Evolutionary conservation across 2,113 vertebrate genomes (phyloP), one percentile per base, ranked within the genome.

Genomic region (Gracilinanus agilis): DNA sequence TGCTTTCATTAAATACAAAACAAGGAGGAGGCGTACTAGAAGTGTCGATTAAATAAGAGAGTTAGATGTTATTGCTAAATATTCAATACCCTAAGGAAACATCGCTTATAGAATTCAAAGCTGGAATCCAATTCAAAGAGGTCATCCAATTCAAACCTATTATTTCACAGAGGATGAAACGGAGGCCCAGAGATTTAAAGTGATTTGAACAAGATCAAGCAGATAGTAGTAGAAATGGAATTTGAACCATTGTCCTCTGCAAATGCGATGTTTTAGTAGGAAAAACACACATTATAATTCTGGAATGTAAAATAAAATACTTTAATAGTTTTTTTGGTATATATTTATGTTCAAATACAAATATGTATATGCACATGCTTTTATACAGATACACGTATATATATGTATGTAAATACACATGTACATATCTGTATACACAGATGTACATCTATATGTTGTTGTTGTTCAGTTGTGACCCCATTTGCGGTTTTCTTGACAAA

Each of bases 41-140:
- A 44, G 90, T 93, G 83, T 88, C 24, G 29, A 56, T 93, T 92
- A 93, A 92, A 92, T 95, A 91, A 93, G 54, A 92, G 94, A 94
- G 95, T 94, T 94, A 94, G 29, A 44, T 54, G 93, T 96, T 94
- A 56, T 58, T 95, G 9, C 11, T 95, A 95, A 96, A 95, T 96
- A 96, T 94, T 96, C 90, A 34, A 95, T 94, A 83, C 67, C n/a
- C 67, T 40, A 6, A 83, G 67, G 67, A 83, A 34, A 83, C 67
- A 40, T 40, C 67, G 21, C n/a, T 83, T 83, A 83, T 21, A 83
- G 67, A 83, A 83, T 83, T 40, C 67, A 83, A 83, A 83, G 67
- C 67, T 83, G 67, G n/a, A 23, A 83, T 83, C n/a, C 0, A n/a
- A 6, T n/a, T 83, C 23, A 49, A 49, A 83, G 67, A 83, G 67